Conservation (phyloP, 1,140 invertebrate genomes). For the Drosophila prosaltans region DNA sequence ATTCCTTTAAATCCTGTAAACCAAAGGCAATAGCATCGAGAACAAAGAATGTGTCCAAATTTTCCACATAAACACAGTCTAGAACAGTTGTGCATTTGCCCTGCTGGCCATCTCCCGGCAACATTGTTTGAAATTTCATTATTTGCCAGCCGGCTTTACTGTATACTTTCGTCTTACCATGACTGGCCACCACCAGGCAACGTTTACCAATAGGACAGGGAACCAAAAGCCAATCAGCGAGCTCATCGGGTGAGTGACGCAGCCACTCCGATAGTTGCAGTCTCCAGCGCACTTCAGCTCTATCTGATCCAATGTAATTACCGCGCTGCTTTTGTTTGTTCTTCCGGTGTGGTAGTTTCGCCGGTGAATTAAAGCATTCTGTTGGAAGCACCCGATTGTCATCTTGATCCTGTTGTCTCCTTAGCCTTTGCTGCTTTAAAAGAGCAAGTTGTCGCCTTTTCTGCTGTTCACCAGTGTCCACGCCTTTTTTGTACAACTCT, state of each 20-base stretch:
- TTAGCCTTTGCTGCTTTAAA: constrained; percentile 54
- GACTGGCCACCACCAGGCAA: constrained; percentile 89
- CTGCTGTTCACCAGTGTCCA: constrained; percentile 61
- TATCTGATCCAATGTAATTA: constrained; percentile 3
- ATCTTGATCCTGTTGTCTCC: constrained; percentile 79
- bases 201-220: constrained; percentile 92
- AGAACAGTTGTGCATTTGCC: constrained; percentile 85
- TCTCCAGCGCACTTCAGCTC: not conserved
- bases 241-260: constrained; percentile 90
- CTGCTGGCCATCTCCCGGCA: constrained; percentile 90
- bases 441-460: constrained; percentile 48
- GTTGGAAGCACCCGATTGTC: constrained; percentile 20
- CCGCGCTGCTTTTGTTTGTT: constrained; percentile 33
- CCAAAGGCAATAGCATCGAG: constrained; percentile 94
- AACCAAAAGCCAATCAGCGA: constrained; percentile 91
- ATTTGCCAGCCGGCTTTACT: constrained; percentile 87
- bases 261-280: constrained; percentile 93
- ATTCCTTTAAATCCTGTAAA: constrained; percentile 89
- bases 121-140: constrained; percentile 85
- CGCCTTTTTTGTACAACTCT: constrained; percentile 59
- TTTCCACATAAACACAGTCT: constrained; percentile 91
- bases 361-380: constrained; percentile 28
- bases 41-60: constrained; percentile 88
- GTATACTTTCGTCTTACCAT: constrained; percentile 89
- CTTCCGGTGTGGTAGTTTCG: constrained; percentile 1